Evolutionary conservation across 2,797 vertebrate species (phyloP), one percentile per base, ranked within the genome.

Genomic region (Perodicticus potto): DNA sequence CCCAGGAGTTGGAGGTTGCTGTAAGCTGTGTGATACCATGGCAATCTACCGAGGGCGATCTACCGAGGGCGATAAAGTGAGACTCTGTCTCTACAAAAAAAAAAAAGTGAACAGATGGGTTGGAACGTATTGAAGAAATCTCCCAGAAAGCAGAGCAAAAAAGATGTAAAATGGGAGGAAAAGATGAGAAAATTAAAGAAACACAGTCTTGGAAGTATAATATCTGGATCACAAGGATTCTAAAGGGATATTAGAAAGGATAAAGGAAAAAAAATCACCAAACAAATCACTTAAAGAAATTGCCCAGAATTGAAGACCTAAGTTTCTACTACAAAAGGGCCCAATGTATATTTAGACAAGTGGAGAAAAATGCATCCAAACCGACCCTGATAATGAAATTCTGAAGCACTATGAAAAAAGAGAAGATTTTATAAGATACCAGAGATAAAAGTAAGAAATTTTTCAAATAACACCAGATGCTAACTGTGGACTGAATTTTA

Each of bases 121-220:
- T 93, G 16, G 65, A 96, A 85, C 65, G 4, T 69, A 57, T 55
- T 93, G 78, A 94, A 32, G 23, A 88, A 88, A 74, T 81, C 19
- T 85, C 72, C 22, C 73, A 91, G 72, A 74, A 72, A 94, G 25
- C 7, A 97, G 49, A 89, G 27, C 40, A 95, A 95, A 96, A 95
- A 95, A 16, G 29, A n/a, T 29, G 37, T 70, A 94, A 96, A 55
- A 67, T 13, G 63, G 34, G 3, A 89, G 23, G 45, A 85, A 86
- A 77, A 90, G 27, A 65, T 32, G 9, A 85, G n/a, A 63, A 88
- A 89, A 85, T 63, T 12, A 72, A 49, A 96, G 59, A 53, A 81
- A 91, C 11, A 84, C n/a, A n/a, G 40, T 83, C 61, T 22, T 53
- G 78, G 4, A 72, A 53, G 23, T 77, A 37, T 23, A 96, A 72